Percentiles rank a stretch among this genome's conserved stretches.
Evolutionary conservation across 2,113 vertebrate species (phyloP).

Genomic region (Psophia crepitans): DNA sequence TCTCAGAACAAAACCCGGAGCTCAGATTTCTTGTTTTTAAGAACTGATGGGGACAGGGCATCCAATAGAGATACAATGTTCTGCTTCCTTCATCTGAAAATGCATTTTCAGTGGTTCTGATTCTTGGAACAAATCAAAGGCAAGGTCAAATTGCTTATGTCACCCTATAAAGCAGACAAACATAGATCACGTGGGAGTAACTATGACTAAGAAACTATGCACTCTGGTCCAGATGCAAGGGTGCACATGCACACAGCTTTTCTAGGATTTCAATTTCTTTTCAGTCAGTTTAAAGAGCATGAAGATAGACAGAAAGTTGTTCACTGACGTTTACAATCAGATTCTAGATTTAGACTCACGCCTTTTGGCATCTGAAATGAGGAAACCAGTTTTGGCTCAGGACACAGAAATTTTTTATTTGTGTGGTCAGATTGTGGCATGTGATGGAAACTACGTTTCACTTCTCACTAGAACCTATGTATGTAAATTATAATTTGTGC

Average conservation of each 20-base stretch:
- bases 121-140: neutral
- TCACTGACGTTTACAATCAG: neutral
- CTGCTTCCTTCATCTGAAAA: neutral
- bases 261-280: neutral
- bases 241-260: neutral
- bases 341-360: neutral
- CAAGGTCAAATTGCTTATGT: neutral
- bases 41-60: neutral
- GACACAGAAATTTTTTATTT: neutral
- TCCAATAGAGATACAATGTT: neutral
- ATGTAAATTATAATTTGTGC: neutral
- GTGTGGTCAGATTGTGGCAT: neutral
- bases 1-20: neutral
- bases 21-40: neutral
- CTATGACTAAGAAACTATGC: neutral
- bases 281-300: neutral
- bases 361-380: neutral
- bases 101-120: neutral
- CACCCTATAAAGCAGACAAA: neutral
- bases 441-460: neutral
- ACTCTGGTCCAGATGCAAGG: neutral
- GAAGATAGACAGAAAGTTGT: neutral
- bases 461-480: neutral
- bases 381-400: neutral
- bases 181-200: neutral